Evolutionary conservation across 2,888 invertebrate genomes (phyloP).

Genomic region (Andrena flavipes): DNA sequence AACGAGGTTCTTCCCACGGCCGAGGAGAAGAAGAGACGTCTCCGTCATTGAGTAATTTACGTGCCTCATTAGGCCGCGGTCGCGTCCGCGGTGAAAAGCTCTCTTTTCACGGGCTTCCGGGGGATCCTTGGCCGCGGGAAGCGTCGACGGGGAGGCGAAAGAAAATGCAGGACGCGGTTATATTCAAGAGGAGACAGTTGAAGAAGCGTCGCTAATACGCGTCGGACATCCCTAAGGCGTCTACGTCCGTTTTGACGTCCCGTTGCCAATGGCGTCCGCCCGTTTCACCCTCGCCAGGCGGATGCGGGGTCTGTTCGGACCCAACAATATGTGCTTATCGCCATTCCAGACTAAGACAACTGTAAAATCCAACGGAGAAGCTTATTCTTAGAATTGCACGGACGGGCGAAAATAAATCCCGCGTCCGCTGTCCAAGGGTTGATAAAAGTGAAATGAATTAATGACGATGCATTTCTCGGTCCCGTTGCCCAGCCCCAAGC

Average conservation of each 20-base stretch:
- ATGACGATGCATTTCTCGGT: slow-evolving; percentile 49
- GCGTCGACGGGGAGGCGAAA: neutral
- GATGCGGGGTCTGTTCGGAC: too few relatives aligned
- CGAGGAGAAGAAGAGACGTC: slow-evolving; percentile 57
- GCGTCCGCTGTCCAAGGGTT: neutral
- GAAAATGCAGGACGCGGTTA: slow-evolving; percentile 40
- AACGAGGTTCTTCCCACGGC: slow-evolving; percentile 50
- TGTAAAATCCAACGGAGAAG: too few relatives aligned
- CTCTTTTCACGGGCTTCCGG: slow-evolving; percentile 65
- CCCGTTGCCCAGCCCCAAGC: slow-evolving; percentile 43
- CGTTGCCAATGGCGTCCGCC: slow-evolving; percentile 34
- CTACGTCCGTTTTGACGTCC: slow-evolving; percentile 31
- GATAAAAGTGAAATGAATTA: slow-evolving; percentile 50
- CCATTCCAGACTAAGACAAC: too few relatives aligned
- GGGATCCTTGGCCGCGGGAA: slow-evolving; percentile 4
- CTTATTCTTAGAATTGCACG: too few relatives aligned
- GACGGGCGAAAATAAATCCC: too few relatives aligned
- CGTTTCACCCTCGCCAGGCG: too few relatives aligned
- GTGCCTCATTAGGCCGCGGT: slow-evolving; percentile 67
- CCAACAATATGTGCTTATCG: too few relatives aligned
- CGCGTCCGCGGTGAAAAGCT: slow-evolving; percentile 69
- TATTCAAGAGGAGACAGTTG: slow-evolving; percentile 31
- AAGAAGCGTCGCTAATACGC: slow-evolving; percentile 56
- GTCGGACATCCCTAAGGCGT: slow-evolving; percentile 40
- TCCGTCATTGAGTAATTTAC: slow-evolving; percentile 71